Evolutionary conservation across 1,140 invertebrate genomes (phyloP), one percentile per base, ranked within the genome.

Genomic region (Ceratina australensis): DNA sequence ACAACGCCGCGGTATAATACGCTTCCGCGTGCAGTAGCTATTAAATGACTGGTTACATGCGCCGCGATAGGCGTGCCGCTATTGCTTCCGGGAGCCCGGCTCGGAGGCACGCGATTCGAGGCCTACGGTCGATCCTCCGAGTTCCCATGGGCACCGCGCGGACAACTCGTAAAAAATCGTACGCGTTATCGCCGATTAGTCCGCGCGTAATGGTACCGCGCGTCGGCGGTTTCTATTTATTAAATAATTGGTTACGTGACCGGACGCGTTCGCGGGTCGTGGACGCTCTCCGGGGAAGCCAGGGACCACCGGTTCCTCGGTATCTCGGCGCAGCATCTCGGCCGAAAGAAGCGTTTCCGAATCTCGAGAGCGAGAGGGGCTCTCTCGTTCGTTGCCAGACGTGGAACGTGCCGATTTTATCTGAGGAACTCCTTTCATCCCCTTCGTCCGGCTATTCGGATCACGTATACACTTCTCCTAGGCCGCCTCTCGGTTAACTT

Each of bases 1-100:
- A 78, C 77, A 80, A 79, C 81, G 56, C 64, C 50, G 79, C 10
- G 49, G 15, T 79, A 86, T 84, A 86, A 86, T 84, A 80, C 74
- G 60, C 83, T 87, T 87, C 83, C 86, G 86, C 85, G 78, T 85
- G 85, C 79, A 71, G 83, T 85, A 80, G 83, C 85, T 87, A 87
- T 87, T 87, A 86, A 86, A 86, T 79, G 85, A 86, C 81, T 64
- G 81, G 83, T 82, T 87, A 86, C 79, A 87, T 49, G 79, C 56
- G 12, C 67, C 77, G 76, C 81, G 15, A 54, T 79, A 86, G 77
- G 80, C 72, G 81, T 80, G 78, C 69, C 84, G 47, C 26, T 56
- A 49, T 74, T 63, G 56, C 80, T 86, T 86, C 83, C 80, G 74
- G 80, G 59, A 82, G 71, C 50, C 54, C n/a, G 47, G 22, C 63